A percentile compares a stretch with the other conserved stretches of the same genome.
These are phyloP conservation scores for Dendrolimus pini DNA, from an alignment of 2,888 invertebrate species.

Conservation along the genomic window DNA sequence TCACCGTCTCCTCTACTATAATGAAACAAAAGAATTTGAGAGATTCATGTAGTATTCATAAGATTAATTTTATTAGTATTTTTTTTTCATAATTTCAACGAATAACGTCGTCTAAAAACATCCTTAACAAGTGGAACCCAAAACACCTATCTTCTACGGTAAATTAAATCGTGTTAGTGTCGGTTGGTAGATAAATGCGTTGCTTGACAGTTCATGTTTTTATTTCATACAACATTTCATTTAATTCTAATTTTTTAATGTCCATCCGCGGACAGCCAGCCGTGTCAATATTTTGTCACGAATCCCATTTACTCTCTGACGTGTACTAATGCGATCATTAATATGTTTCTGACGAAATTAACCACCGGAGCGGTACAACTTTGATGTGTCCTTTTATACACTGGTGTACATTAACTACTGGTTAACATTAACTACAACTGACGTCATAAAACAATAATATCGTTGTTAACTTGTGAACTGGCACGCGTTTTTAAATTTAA, in stretches of 20 bases:
- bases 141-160: conserved; percentile 28
- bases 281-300: conserved; percentile 76
- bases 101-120: not conserved
- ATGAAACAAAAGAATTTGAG: no score
- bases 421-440: conserved; percentile 25
- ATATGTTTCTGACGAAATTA: conserved; percentile 67
- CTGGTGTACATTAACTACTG: conserved; percentile 11
- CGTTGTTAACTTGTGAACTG: conserved; percentile 31
- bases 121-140: conserved; percentile 29
- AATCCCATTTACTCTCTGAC: conserved; percentile 58
- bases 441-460: conserved; percentile 40
- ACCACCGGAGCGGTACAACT: conserved; percentile 40
- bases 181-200: conserved; percentile 59
- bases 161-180: conserved; percentile 55
- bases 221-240: conserved; percentile 45
- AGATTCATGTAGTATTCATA: no score
- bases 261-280: conserved; percentile 26
- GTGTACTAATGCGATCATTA: conserved; percentile 66
- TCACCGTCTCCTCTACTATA: no score
- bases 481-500: conserved; percentile 10
- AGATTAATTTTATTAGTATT: no score
- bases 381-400: conserved; percentile 57
- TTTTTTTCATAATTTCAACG: no score
- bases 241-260: conserved; percentile 56
- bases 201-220: conserved; percentile 51